Conservation (phyloP, 2,888 invertebrate species). For the Latrodectus elegans region DNA sequence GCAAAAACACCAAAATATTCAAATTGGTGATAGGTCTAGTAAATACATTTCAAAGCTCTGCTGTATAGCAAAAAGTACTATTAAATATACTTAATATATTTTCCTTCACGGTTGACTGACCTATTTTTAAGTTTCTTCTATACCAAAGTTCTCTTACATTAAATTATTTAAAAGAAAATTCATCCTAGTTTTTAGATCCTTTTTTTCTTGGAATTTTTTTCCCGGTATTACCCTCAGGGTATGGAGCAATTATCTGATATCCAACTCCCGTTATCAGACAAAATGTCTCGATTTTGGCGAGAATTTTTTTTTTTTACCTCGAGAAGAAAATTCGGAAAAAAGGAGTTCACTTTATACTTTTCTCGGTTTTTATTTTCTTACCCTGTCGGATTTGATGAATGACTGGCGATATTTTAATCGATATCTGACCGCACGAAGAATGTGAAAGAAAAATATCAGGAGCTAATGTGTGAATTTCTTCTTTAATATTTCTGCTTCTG, state of each 20-base stretch:
- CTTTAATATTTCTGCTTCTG: background rate
- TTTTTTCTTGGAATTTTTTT: background rate
- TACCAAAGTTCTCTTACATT: too few species aligned
- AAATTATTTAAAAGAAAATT: background rate
- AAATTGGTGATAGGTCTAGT: too few species aligned
- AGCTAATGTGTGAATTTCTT: constrained; percentile 2
- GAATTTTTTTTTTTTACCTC: background rate
- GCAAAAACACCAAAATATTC: too few species aligned
- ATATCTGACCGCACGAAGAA: constrained; percentile 34
- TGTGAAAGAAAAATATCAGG: background rate
- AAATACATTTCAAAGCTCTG: too few species aligned
- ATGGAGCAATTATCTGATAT: constrained; percentile 57
- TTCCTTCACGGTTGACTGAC: background rate
- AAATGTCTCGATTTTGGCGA: constrained; percentile 52
- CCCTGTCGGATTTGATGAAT: constrained; percentile 44
- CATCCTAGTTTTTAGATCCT: background rate
- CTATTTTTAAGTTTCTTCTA: background rate
- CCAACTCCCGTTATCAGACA: constrained; percentile 53
- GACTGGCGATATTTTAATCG: constrained; percentile 44
- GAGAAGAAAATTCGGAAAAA: constrained; percentile 3
- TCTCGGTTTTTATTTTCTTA: constrained; percentile 19
- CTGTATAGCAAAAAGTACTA: too few species aligned
- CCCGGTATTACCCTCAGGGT: constrained; percentile 21
- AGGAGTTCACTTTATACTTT: constrained; percentile 16
- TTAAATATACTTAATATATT: too few species aligned